A percentile compares a stretch with the other conserved stretches of the same genome.
Conservation (phyloP, 1,140 invertebrate genomes). For the Drosophila pachea region DNA sequence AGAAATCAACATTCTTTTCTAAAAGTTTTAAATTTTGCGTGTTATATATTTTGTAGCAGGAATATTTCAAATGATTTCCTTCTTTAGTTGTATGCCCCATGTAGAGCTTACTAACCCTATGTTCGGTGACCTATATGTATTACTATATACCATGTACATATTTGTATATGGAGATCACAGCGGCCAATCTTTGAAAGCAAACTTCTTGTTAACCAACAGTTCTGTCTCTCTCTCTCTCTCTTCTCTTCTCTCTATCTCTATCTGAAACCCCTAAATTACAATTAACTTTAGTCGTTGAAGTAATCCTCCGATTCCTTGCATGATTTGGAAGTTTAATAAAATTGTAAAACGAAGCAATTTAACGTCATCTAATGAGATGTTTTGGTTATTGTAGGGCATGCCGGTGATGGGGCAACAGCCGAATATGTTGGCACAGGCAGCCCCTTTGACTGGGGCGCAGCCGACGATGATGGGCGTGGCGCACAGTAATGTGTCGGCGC, state of each 20-base stretch:
- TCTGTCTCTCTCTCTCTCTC: slow-evolving; percentile 6
- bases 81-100: slow-evolving; percentile 19
- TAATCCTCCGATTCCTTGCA: slow-evolving; percentile 47
- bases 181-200: slow-evolving; percentile 21
- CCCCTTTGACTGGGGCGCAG: slow-evolving; percentile 78
- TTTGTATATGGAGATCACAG: slow-evolving; percentile 28
- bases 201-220: slow-evolving; percentile 21
- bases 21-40: neutral
- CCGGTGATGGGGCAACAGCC: slow-evolving; percentile 74
- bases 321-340: slow-evolving; percentile 33
- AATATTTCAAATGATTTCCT: slow-evolving; percentile 6
- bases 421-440: slow-evolving; percentile 70
- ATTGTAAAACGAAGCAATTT: neutral
- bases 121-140: slow-evolving; percentile 1
- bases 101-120: slow-evolving; percentile 28
- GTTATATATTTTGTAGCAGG: slow-evolving; percentile 2
- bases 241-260: slow-evolving; percentile 11
- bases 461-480: slow-evolving; percentile 77
- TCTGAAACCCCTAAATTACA: slow-evolving; percentile 32
- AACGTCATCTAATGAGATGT: slow-evolving; percentile 32
- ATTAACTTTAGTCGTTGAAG: slow-evolving; percentile 50
- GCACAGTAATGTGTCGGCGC: slow-evolving; percentile 61
- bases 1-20: neutral
- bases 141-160: neutral
- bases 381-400: slow-evolving; percentile 70